Base-by-base conservation (phyloP, 2,888 invertebrate species). In the Chesias legatella region DNA sequence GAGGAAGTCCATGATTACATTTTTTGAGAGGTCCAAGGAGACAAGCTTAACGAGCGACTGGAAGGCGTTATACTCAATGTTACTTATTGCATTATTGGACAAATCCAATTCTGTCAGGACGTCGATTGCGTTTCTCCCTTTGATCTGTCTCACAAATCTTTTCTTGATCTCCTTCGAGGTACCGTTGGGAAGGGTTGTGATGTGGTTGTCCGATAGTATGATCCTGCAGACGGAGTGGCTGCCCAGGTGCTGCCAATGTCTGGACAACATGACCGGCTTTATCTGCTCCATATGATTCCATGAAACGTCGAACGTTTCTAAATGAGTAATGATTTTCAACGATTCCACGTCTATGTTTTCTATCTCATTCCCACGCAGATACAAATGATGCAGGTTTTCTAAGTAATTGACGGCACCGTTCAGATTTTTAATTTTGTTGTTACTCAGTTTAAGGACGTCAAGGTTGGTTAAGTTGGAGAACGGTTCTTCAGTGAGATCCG, bases 221-320 rank as follows among this genome's bases (percentile, higher is more conserved):
- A 88, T 85, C 63, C 70, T 82, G 43, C 78, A 85, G 33, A 66
- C 39, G 0, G 70, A 69, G 46, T 69, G 67, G 17, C 67, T 65
- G 2, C 51, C 58, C 6, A 83, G 67, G 52, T 85, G 84, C 1
- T 62, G 46, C 83, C 81, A 86, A 50, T 85, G 84, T 39, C 84
- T 74, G 1, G 63, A 62, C 10, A 88, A 71, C 43, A 83, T 53
- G 0, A 64, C 57, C 0, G 82, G 69, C n/a, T 67, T 68, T 11
- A 85, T 51, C 23, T 61, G 35, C 24, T 72, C 63, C 7, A 88
- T 48, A 29, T 76, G 56, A 48, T 88, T 88, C 24, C 56, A 58
- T 0, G 86, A 84, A 11, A 85, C 56, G 41, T 86, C 86, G 21
- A 86, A 81, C 0, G 80, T 84, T 60, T 81, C 73, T 27, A 88